Evolutionary conservation across 1,140 invertebrate genomes (phyloP).

Genomic region (Listronotus bonariensis): DNA sequence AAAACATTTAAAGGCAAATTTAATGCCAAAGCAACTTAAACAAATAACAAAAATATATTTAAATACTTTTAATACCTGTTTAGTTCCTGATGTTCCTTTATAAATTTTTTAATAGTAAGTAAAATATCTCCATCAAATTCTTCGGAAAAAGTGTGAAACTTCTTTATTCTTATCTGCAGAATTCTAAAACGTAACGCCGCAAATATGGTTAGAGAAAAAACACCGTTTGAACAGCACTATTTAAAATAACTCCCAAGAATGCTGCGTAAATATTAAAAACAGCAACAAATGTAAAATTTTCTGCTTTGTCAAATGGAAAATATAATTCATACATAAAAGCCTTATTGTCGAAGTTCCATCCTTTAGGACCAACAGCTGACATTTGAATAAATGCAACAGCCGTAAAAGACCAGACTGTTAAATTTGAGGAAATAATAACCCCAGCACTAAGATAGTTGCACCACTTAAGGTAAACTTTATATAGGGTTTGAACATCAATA

Average conservation of each 20-base stretch:
- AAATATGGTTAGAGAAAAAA: slow-evolving; percentile 4
- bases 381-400: not conserved
- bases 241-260: not conserved
- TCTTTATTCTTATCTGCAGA: not conserved
- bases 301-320: not conserved
- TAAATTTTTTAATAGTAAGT: not conserved
- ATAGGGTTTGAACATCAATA: not conserved
- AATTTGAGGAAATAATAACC: not conserved
- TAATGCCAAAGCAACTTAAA: no score
- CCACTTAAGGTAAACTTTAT: not conserved
- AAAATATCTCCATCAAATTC: not conserved
- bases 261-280: not conserved
- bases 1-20: no score
- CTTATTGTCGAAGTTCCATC: not conserved
- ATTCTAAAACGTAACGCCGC: not conserved
- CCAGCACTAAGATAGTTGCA: not conserved
- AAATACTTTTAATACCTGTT: not conserved
- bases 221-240: not conserved
- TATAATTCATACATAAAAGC: slow-evolving; percentile 9
- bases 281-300: not conserved
- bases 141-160: not conserved
- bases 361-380: not conserved
- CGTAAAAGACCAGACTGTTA: not conserved
- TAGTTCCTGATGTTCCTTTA: not conserved
- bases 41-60: no score